A percentile compares a stretch with the other conserved stretches of the same genome.
Evolutionary conservation across 2,797 vertebrate genomes (phyloP).

Genomic region (Leuciscus waleckii): DNA sequence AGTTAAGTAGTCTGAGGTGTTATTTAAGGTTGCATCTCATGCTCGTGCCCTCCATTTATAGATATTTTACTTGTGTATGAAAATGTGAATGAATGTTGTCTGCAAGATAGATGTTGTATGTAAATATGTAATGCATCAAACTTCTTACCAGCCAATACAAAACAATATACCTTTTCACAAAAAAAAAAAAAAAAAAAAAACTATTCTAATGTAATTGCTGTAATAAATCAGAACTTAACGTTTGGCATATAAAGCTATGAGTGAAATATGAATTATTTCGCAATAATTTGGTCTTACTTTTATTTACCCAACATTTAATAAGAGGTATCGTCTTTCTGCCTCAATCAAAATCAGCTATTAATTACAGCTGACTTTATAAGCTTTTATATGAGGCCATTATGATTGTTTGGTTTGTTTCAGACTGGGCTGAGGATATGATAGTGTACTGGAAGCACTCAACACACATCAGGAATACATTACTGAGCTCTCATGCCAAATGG

Average conservation of each 20-base stretch:
- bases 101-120: neutral
- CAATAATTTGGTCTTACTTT: neutral
- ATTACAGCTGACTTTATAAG: neutral
- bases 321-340: neutral
- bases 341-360: neutral
- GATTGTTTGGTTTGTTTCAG: neutral
- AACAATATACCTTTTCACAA: no score
- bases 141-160: neutral
- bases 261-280: neutral
- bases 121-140: neutral
- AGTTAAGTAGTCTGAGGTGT: neutral
- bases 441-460: neutral
- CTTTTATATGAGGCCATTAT: neutral
- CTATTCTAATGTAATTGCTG: no score
- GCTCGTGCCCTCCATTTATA: neutral
- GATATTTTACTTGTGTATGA: neutral
- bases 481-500: neutral
- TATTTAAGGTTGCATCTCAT: neutral
- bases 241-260: neutral
- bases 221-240: no score
- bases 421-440: neutral
- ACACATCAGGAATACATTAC: neutral
- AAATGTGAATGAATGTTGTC: neutral
- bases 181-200: no score
- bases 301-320: neutral